Percentiles rank a stretch among this genome's conserved stretches.
These are phyloP conservation scores for Tetrao urogallus DNA, from an alignment of 2,113 vertebrate species.

Conservation along the genomic window DNA sequence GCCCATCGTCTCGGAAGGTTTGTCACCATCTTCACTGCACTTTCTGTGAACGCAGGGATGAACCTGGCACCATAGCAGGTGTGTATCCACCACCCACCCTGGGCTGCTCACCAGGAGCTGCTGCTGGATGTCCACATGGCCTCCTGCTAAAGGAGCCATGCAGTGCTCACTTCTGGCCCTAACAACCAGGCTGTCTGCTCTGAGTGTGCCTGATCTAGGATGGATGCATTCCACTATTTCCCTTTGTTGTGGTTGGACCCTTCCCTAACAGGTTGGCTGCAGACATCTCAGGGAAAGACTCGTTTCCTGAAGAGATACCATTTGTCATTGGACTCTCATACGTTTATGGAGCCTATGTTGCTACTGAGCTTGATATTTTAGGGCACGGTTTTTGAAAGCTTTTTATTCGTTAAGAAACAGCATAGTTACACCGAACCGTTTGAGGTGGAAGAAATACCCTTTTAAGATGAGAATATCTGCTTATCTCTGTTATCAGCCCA, in stretches of 20 bases:
- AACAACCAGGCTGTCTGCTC: background rate
- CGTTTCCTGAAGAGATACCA: background rate
- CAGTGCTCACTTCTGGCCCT: background rate
- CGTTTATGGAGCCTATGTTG: background rate
- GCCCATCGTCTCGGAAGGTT: background rate
- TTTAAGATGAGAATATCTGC: background rate
- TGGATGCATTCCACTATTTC: too few species aligned
- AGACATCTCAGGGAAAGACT: background rate
- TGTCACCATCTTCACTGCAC: background rate
- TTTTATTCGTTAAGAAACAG: background rate
- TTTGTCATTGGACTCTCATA: background rate
- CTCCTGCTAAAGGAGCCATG: background rate
- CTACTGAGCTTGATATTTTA: rapidly evolving
- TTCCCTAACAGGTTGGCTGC: background rate
- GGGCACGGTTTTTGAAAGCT: rapidly evolving
- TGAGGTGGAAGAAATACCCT: background rate
- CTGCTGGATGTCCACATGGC: background rate
- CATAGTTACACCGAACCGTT: background rate
- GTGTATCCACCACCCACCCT: rapidly evolving
- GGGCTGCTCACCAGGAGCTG: background rate
- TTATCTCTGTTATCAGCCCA: background rate
- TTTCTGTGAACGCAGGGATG: background rate
- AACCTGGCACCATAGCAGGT: background rate
- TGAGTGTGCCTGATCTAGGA: background rate
- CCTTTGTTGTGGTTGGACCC: rapidly evolving